Conservation (phyloP, 1,140 invertebrate genomes). For the Drosophila subpulchrella region DNA sequence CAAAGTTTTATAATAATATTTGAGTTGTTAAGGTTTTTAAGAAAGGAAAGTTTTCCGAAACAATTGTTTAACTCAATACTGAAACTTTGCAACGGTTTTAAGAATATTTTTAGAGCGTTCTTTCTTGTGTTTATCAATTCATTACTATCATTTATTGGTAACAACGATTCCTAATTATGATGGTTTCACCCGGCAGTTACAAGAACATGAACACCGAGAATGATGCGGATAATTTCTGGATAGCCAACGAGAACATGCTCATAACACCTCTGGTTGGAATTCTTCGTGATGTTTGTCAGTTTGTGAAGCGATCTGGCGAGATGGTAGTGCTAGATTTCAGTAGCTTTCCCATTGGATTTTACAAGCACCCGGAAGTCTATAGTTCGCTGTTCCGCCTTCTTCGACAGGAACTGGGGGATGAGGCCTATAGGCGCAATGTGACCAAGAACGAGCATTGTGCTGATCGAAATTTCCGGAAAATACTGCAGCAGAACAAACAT, state of each 20-base stretch:
- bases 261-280: constrained; percentile 85
- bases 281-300: constrained; percentile 86
- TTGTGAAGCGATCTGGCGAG: constrained; percentile 86
- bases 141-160: too few relatives aligned
- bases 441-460: constrained; percentile 52
- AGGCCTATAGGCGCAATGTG: constrained; percentile 57
- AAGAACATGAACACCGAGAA: constrained; percentile 37
- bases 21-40: too few relatives aligned
- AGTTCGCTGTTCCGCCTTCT: constrained; percentile 59
- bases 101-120: too few relatives aligned
- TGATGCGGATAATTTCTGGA: constrained; percentile 85
- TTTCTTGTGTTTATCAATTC: too few relatives aligned
- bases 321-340: constrained; percentile 87
- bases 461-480: constrained; percentile 57
- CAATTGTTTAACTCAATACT: too few relatives aligned
- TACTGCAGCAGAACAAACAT: constrained; percentile 32
- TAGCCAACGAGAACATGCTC: constrained; percentile 87
- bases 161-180: too few relatives aligned
- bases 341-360: constrained; percentile 81
- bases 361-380: constrained; percentile 76
- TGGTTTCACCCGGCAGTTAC: constrained; percentile 30
- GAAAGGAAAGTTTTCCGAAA: too few relatives aligned
- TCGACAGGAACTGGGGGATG: constrained; percentile 61
- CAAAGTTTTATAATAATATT: too few relatives aligned
- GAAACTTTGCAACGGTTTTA: too few relatives aligned